Evolutionary conservation across 53 echinoderm and acorn worm species (phyloP).

Genomic region (Stichopus horrens): DNA sequence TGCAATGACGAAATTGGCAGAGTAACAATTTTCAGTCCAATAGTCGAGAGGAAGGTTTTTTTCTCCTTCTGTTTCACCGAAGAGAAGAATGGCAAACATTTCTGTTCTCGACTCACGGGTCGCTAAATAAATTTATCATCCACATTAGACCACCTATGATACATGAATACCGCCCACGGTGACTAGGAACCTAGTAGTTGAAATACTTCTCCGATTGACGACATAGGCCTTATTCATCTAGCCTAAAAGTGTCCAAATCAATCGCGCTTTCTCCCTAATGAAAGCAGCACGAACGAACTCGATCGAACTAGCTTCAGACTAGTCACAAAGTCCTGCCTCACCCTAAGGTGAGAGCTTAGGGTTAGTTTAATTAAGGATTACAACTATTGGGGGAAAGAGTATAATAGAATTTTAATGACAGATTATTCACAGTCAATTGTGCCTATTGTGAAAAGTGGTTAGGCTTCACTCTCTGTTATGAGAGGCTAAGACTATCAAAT

Average conservation of each 20-base stretch:
- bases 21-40: too few species aligned
- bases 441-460: constrained; percentile 14
- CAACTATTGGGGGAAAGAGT: constrained; percentile 2
- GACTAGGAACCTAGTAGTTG: neutral
- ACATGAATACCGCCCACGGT: constrained; percentile 26
- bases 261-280: neutral
- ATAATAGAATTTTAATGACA: constrained; percentile 33
- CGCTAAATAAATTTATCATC: neutral
- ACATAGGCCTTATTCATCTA: constrained; percentile 10
- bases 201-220: neutral
- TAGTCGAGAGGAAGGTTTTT: too few species aligned
- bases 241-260: constrained; percentile 26
- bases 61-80: too few species aligned
- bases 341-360: constrained; percentile 28
- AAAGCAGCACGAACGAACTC: neutral
- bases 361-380: constrained; percentile 34
- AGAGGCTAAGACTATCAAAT: constrained; percentile 2
- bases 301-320: neutral
- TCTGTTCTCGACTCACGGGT: neutral
- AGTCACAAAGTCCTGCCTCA: constrained; percentile 6
- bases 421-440: constrained; percentile 23
- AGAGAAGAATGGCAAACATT: too few species aligned
- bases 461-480: neutral
- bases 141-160: constrained; percentile 26
- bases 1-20: too few species aligned